Evolutionary conservation across 2,888 invertebrate species (phyloP), one percentile per base, ranked within the genome.

Genomic region (Calliphora vomitoria): DNA sequence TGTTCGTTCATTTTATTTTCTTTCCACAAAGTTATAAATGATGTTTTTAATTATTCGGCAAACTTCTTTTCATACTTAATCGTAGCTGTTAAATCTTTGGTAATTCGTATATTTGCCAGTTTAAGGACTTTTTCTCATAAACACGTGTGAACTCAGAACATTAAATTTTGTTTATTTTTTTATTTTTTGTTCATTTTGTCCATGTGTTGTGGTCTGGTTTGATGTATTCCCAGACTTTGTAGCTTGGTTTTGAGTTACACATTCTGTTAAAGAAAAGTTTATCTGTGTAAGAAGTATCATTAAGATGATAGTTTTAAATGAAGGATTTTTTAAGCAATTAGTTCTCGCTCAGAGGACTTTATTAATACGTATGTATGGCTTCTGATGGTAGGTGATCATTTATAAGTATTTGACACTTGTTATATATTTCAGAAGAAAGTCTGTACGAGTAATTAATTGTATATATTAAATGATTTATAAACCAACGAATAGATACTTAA

Each of bases 1-100:
- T 74, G 0, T 38, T 1, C 31, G 1, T 35, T 53, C n/a, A 25
- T 13, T 53, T 71, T 18, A 1, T 53, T 58, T 72, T 31, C 31
- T 11, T 68, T 69, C 5, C 38, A 44, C 31, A 44, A 44, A 58
- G 18, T 78, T 78, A 78, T 64, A 66, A 66, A 66, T 78, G 78
- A 53, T 53, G 55, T 78, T 55, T 53, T 64, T 53, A 76, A 64
- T 64, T 64, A 64, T 64, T 38, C 38, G 35, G 50, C 50, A 62
- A 64, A 75, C 20, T 60, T 76, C 55, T 11, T 55, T n/a, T 58
- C 13, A 74, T 74, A 8, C 20, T n/a, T 74, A 44, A 58, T 41
- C 13, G 72, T 25, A 4, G 41, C 72, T 58, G 41, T 58, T 74
- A 35, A 71, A 35, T 64, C 35, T 41, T 38, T 38, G 38, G 25